Base-by-base conservation (phyloP, 2,797 vertebrate genomes). In the Antennarius maculatus region DNA sequence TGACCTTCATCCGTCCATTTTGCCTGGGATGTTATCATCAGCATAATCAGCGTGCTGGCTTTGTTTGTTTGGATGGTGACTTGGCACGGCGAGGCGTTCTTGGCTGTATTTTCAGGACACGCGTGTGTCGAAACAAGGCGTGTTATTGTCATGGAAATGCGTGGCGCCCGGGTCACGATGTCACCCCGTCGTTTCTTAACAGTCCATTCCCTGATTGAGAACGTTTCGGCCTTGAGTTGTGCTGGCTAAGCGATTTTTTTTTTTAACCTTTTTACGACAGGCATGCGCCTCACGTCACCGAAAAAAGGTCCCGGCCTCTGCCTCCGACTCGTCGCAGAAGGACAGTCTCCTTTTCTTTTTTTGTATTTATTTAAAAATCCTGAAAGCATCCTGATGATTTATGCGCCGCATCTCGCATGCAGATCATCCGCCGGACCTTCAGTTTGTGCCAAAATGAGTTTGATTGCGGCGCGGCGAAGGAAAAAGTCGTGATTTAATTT, bases 161-260 rank as follows among this genome's bases (percentile, higher is more conserved):
- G 23, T 23, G 23, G n/a, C n/a, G n/a, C n/a, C n/a, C n/a, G n/a
- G n/a, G 23, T 23, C 23, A 23, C 23, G 23, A 23, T 23, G 23
- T 8, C 31, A 34, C 31, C 31, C 31, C 8, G 31, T 8, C 31
- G 31, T 34, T 34, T 34, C 8, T 34, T 8, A 87, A 85, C 83
- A 79, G 83, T 88, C 79, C 81, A 88, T 89, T 88, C 66, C 39
- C 66, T 89, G 86, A 92, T 90, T 89, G 90, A 89, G 90, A 84
- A 87, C 70, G 87, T 88, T 83, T 83, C 86, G 89, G 88, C 88
- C 85, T 91, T 89, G 86, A 88, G 72, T 84, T 91, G 71, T 90
- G 87, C 91, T 86, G 71, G 71, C 79, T 53, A 81, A 88, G 88
- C 86, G 79, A 60, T 90, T 89, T 80, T 87, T 60, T 53, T 74